Percentiles rank a stretch among this genome's conserved stretches.
Evolutionary conservation across 2,797 vertebrate genomes (phyloP).

Genomic region (Percopsis omiscomaycus): DNA sequence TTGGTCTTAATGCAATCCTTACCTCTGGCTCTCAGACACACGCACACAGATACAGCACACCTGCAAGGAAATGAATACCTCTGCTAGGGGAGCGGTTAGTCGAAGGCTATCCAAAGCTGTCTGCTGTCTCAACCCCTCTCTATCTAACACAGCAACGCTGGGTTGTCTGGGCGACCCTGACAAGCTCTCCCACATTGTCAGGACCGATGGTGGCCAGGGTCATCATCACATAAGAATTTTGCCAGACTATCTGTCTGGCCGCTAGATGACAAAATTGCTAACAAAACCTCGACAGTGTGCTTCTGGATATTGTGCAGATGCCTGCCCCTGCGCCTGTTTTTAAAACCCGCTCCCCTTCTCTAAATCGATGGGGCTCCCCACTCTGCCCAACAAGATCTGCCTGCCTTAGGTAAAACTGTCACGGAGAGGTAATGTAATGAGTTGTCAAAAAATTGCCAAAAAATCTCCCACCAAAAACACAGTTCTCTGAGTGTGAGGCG

Average conservation of each 20-base stretch:
- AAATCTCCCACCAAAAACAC: too few relatives aligned
- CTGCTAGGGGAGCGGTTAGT: too few relatives aligned
- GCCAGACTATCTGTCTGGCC: constrained; percentile 37
- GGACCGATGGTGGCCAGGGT: constrained; percentile 42
- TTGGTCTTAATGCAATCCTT: neutral
- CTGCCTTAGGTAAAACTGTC: constrained; percentile 47
- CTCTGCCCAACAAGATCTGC: constrained; percentile 5
- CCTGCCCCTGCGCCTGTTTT: neutral
- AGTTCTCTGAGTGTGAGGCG: neutral
- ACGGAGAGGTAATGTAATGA: constrained; percentile 44
- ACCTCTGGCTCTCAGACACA: too few relatives aligned
- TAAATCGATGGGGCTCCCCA: too few relatives aligned
- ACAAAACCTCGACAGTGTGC: constrained; percentile 39
- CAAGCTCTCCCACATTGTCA: constrained; percentile 26
- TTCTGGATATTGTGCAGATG: constrained; percentile 45
- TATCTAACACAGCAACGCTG: neutral
- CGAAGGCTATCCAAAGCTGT: neutral
- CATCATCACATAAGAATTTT: constrained; percentile 54
- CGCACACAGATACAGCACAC: too few relatives aligned
- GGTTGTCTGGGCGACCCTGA: constrained; percentile 30
- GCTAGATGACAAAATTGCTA: constrained; percentile 40
- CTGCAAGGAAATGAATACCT: too few relatives aligned
- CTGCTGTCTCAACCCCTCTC: neutral
- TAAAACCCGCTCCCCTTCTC: neutral
- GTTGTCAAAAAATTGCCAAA: constrained; percentile 44